phyloP scores from a whole-genome alignment of 1,140 invertebrate species.

The Plodia interpunctella region DNA sequence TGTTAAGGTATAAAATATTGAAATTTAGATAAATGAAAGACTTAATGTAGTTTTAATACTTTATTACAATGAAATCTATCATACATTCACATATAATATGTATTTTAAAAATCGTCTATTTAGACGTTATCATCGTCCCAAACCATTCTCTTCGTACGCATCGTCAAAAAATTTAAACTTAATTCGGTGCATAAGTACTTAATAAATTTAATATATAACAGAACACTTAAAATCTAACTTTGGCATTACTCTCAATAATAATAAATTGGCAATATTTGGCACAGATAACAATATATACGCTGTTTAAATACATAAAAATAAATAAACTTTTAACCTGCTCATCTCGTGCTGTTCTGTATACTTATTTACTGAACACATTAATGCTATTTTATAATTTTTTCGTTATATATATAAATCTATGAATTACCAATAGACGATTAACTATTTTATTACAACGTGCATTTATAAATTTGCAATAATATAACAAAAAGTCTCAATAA shows the following conservation, averaged over 20 bases:
- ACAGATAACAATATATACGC: neutral
- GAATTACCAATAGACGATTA: slow-evolving; percentile 39
- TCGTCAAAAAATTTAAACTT: neutral
- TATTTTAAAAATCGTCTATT: slow-evolving; percentile 39
- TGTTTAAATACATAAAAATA: neutral
- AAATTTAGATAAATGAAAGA: slow-evolving; percentile 15
- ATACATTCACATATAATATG: slow-evolving; percentile 57
- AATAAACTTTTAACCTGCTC: neutral
- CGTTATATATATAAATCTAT: slow-evolving; percentile 46
- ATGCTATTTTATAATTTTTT: slow-evolving; percentile 19
- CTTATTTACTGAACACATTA: slow-evolving; percentile 39
- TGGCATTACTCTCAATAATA: slow-evolving; percentile 11
- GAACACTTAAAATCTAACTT: slow-evolving; percentile 15
- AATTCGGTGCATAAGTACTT: slow-evolving; percentile 4
- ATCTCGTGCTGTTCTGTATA: neutral
- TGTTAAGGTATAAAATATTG: slow-evolving; percentile 5
- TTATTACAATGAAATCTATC: slow-evolving; percentile 73
- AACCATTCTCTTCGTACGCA: slow-evolving; percentile 2
- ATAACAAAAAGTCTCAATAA: slow-evolving; percentile 31
- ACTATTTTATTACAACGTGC: slow-evolving; percentile 47
- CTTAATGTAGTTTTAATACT: slow-evolving; percentile 39
- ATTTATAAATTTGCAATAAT: slow-evolving; percentile 38
- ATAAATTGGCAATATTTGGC: slow-evolving; percentile 6
- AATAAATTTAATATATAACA: slow-evolving; percentile 4
- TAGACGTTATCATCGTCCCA: slow-evolving; percentile 6